These are phyloP conservation scores for Columba livia DNA, from an alignment of 2,113 vertebrate species.

Conservation along the genomic window DNA sequence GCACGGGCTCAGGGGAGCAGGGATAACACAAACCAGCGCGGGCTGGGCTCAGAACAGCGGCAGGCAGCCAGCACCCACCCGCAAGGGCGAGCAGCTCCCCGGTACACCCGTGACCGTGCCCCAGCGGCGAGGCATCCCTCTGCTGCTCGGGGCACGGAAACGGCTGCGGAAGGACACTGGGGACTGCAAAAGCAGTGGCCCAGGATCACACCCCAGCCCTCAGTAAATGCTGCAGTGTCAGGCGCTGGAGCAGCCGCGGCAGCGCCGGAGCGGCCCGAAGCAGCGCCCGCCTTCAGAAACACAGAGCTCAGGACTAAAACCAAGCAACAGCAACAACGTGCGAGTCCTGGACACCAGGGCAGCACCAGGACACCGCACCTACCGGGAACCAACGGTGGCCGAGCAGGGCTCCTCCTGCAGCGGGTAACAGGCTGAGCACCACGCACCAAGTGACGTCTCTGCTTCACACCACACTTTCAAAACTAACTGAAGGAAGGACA, in stretches of 20 bases:
- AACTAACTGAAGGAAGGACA: background rate
- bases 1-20: background rate
- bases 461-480: background rate
- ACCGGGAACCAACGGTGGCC: background rate
- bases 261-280: background rate
- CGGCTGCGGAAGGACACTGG: background rate
- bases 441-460: accelerated
- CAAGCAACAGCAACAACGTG: background rate
- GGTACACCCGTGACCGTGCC: no score
- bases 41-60: background rate
- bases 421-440: background rate
- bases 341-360: background rate
- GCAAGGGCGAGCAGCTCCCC: background rate
- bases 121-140: background rate
- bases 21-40: background rate
- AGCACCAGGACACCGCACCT: accelerated
- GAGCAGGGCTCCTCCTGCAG: background rate
- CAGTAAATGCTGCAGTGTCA: background rate
- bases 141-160: background rate
- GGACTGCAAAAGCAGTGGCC: background rate
- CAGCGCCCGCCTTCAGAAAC: accelerated
- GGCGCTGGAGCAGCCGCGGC: background rate
- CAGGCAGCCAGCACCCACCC: background rate
- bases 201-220: background rate
- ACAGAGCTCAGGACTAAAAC: background rate